phyloP scores from a whole-genome alignment of 2,113 vertebrate genomes.

The Scomber japonicus region DNA sequence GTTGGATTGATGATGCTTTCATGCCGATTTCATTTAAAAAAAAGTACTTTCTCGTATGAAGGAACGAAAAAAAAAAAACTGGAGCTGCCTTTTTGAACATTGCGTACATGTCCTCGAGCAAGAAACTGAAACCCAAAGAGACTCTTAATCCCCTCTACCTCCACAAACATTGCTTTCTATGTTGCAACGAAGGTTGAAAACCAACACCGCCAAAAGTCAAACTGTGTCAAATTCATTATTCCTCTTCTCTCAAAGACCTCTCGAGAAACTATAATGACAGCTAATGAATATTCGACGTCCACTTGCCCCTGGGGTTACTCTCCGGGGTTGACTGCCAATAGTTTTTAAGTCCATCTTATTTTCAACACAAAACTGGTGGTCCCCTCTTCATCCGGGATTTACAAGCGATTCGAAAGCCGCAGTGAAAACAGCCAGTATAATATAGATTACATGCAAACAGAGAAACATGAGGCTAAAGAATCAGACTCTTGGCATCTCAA shows the following conservation, averaged over 20 bases:
- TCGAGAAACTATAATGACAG: neutral
- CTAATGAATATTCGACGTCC: conserved; percentile 19
- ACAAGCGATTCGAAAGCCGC: conserved; percentile 12
- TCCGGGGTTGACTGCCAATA: conserved; percentile 12
- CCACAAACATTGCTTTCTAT: conserved; percentile 23
- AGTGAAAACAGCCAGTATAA: conserved; percentile 38
- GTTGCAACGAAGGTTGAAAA: neutral
- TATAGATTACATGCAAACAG: conserved; percentile 52
- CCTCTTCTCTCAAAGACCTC: neutral
- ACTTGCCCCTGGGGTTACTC: conserved; percentile 10
- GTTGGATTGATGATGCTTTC: conserved; percentile 21
- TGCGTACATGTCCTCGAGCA: conserved; percentile 44
- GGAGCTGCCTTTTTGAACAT: conserved; percentile 5
- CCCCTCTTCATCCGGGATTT: conserved; percentile 55
- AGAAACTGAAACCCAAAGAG: conserved; percentile 27
- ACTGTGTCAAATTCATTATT: neutral
- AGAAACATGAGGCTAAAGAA: conserved; percentile 37
- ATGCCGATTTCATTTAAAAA: conserved; percentile 27
- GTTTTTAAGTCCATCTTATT: conserved; percentile 9
- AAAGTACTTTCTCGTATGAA: neutral
- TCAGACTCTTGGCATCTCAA: conserved; percentile 23
- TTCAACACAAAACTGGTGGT: conserved; percentile 52
- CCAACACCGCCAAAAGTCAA: neutral
- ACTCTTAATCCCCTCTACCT: conserved; percentile 20
- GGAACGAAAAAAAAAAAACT: neutral